Percentiles rank a stretch among this genome's conserved stretches.
Evolutionary conservation across 2,113 vertebrate species (phyloP).

Genomic region (Neogobius melanostomus): DNA sequence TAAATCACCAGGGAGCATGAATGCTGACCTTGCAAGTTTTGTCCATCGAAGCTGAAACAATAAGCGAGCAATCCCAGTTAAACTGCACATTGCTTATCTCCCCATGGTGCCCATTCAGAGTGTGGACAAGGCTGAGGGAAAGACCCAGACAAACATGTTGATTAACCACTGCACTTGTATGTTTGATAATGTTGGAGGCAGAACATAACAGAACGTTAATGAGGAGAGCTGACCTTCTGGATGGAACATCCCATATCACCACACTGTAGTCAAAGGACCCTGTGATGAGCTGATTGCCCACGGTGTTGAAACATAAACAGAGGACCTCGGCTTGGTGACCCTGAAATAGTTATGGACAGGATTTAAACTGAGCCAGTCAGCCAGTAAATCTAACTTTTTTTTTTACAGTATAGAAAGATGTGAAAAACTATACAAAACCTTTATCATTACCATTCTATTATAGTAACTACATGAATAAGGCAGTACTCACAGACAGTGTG

Average conservation of each 20-base stretch:
- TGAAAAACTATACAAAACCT: no score
- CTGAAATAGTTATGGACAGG: slow-evolving; percentile 63
- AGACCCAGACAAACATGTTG: slow-evolving; percentile 7
- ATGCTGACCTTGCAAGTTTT: slow-evolving; percentile 89
- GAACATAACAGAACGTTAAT: not conserved
- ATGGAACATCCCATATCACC: slow-evolving; percentile 86
- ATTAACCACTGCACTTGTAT: not conserved
- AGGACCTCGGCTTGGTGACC: slow-evolving; percentile 92
- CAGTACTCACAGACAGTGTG: slow-evolving; percentile 80
- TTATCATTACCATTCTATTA: not conserved
- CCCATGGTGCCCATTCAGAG: slow-evolving; percentile 83
- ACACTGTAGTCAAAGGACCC: slow-evolving; percentile 93
- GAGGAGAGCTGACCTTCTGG: slow-evolving; percentile 82
- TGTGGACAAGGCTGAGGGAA: slow-evolving; percentile 78
- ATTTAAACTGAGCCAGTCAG: slow-evolving; percentile 14
- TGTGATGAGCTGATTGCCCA: slow-evolving; percentile 86
- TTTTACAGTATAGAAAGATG: no score
- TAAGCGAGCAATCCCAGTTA: slow-evolving; percentile 91
- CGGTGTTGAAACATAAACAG: slow-evolving; percentile 86
- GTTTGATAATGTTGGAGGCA: not conserved
- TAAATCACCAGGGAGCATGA: slow-evolving; percentile 36
- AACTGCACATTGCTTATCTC: slow-evolving; percentile 91
- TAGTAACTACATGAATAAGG: not conserved
- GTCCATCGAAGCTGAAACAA: slow-evolving; percentile 89
- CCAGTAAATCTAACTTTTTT: not conserved